A percentile compares a stretch with the other conserved stretches of the same genome.
Conservation (phyloP, 2,797 vertebrate species). For the Peromyscus attwateri region DNA sequence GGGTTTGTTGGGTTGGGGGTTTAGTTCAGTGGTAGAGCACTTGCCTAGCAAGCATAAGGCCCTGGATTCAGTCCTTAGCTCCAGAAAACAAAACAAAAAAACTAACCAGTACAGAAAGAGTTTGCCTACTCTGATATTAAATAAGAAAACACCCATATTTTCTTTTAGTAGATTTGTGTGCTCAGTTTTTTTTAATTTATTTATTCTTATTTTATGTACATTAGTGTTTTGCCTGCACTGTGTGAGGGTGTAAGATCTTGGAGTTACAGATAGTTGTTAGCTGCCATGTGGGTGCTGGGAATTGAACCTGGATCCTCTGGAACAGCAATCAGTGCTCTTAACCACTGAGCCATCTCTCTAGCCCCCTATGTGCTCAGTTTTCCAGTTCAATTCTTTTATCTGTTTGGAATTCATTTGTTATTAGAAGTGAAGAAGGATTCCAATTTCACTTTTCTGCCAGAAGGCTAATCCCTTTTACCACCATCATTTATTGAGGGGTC, state of each 20-base stretch:
- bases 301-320: too few species aligned
- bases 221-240: too few species aligned
- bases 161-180: conserved; percentile 58
- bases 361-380: not conserved
- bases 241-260: too few species aligned
- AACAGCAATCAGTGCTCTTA: too few species aligned
- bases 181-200: not conserved
- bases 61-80: too few species aligned
- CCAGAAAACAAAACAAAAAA: too few species aligned
- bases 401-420: conserved; percentile 43
- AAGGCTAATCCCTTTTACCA: conserved; percentile 22
- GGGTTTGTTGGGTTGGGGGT: too few species aligned
- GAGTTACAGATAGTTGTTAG: too few species aligned
- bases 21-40: not conserved
- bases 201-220: too few species aligned
- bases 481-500: conserved; percentile 21
- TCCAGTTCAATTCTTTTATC: conserved; percentile 16
- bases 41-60: too few species aligned
- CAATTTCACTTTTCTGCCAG: conserved; percentile 48
- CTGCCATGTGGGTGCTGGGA: too few species aligned
- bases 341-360: too few species aligned
- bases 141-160: conserved; percentile 7
- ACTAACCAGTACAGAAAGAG: not conserved
- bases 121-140: not conserved
- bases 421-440: conserved; percentile 36